Evolutionary conservation across 2,888 invertebrate genomes (phyloP), one percentile per base, ranked within the genome.

Genomic region (Eristalinus aeneus): DNA sequence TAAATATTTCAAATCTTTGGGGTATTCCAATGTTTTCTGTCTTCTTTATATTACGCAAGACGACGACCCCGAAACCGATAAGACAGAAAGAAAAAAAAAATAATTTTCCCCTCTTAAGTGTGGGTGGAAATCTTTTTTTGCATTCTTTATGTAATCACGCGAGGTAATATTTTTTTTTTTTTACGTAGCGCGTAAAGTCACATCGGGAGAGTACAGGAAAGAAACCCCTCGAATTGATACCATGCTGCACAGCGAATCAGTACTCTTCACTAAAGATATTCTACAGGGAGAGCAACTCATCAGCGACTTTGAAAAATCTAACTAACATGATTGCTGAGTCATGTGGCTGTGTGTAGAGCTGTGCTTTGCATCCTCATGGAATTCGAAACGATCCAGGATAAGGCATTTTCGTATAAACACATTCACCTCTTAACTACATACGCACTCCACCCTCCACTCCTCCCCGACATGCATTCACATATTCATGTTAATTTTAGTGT

Each of bases 301-400:
- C 96, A 3, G 95, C 96, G 88, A 96, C 96, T 60, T 95, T 96
- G 89, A 96, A 96, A 90, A 95, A 95, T 0, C 92, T 98, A 80
- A 97, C 97, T 0, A 97, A 97, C 89, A 97, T 98, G 97, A 96
- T 97, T 54, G 97, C 97, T n/a, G 97, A 97, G 89, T 95, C 96
- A 6, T 98, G 98, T 91, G 97, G 97, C 20, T 98, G 98, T 90
- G 96, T 97, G 96, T 97, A 93, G 78, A 32, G 22, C 10, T 12
- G 39, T 39, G 39, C 39, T 8, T 1, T 8, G n/a, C 27, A 27
- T n/a, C n/a, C n/a, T n/a, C n/a, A n/a, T n/a, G n/a, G n/a, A n/a
- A n/a, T n/a, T n/a, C n/a, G n/a, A n/a, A n/a, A n/a, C n/a, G n/a
- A n/a, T n/a, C n/a, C n/a, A n/a, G n/a, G n/a, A n/a, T n/a, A n/a